Evolutionary conservation across 1,140 invertebrate genomes (phyloP), one percentile per base, ranked within the genome.

Genomic region (Caenorhabditis inopinata): DNA sequence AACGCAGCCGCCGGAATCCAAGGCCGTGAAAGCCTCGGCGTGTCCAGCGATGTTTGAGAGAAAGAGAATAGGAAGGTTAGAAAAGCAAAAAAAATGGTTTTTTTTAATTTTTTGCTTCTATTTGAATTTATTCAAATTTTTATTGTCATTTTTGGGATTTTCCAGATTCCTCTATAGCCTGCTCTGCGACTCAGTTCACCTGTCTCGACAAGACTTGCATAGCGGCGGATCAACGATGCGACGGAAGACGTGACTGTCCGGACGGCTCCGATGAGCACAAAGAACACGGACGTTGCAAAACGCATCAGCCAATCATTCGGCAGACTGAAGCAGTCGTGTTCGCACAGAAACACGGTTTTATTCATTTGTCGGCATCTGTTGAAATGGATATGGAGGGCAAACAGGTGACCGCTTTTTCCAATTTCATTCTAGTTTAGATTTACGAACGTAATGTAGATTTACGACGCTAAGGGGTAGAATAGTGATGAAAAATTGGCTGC

Each of bases 211-310:
- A 58, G 27, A 49, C 38, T 11, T 79, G 78, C 46, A 79, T 79
- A n/a, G 62, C 78, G 5, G 73, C 46, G 9, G 42, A 32, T 27
- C 62, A 79, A 38, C 18, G 80, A 16, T 96, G 94, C 85, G 92
- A 96, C 87, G 92, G 92, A 51, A 89, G 90, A 2, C 91, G 93
- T 0, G 91, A 96, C 85, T 96, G 94, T 88, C 84, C 89, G 12
- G 94, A 96, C 88, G 92, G 91, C 4, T 94, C 93, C 81, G 94
- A 96, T 87, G 94, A 96, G 89, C 89, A 89, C 0, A 90, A 90
- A 32, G 35, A 76, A 7, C 58, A 68, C 25, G 78, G 78, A 68
- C 21, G 53, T 35, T 83, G 83, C 73, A 49, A 51, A 6, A 62
- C 58, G 29, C 80, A 78, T 25, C 76, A 62, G 18, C 83, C 83